phyloP scores from a whole-genome alignment of 1,140 invertebrate genomes.

The Paracyclopina nana region DNA sequence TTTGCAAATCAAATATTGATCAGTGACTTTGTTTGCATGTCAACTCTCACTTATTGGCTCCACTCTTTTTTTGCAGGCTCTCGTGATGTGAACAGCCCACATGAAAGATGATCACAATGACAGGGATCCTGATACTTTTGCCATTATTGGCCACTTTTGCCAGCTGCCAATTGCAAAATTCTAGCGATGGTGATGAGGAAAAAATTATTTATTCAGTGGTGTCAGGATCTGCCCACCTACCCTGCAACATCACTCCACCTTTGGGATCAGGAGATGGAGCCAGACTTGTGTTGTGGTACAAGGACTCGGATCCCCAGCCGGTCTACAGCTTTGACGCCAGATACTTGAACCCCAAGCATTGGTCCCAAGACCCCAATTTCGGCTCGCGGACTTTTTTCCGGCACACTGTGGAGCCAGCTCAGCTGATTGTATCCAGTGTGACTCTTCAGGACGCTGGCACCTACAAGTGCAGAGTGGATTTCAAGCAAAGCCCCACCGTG shows the following conservation, averaged over 20 bases:
- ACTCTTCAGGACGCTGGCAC: slow-evolving; percentile 17
- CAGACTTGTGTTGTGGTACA: slow-evolving; percentile 5
- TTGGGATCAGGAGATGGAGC: slow-evolving; percentile 7
- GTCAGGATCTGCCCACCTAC: slow-evolving; percentile 4
- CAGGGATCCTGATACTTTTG: too few species aligned
- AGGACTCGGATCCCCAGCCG: slow-evolving; percentile 5
- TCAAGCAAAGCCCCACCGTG: slow-evolving; percentile 18
- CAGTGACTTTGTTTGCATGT: too few species aligned
- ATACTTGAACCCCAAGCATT: slow-evolving; percentile 12
- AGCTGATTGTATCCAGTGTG: slow-evolving; percentile 14
- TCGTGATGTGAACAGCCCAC: too few species aligned
- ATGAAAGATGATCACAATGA: too few species aligned
- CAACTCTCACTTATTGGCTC: too few species aligned
- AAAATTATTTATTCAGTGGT: slow-evolving; percentile 7
- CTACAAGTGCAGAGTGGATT: slow-evolving; percentile 20
- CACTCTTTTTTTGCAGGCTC: too few species aligned
- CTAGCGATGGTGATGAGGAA: background rate
- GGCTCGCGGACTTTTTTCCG: slow-evolving; percentile 12
- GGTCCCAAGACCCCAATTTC: slow-evolving; percentile 13
- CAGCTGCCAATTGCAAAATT: too few species aligned
- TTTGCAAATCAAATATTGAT: too few species aligned
- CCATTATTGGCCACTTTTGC: too few species aligned
- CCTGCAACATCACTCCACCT: slow-evolving; percentile 11
- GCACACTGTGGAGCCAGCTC: background rate
- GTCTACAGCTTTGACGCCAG: slow-evolving; percentile 10